These are phyloP conservation scores for Rhodeus uyekii DNA, from an alignment of 2,797 vertebrate species.

Conservation along the genomic window DNA sequence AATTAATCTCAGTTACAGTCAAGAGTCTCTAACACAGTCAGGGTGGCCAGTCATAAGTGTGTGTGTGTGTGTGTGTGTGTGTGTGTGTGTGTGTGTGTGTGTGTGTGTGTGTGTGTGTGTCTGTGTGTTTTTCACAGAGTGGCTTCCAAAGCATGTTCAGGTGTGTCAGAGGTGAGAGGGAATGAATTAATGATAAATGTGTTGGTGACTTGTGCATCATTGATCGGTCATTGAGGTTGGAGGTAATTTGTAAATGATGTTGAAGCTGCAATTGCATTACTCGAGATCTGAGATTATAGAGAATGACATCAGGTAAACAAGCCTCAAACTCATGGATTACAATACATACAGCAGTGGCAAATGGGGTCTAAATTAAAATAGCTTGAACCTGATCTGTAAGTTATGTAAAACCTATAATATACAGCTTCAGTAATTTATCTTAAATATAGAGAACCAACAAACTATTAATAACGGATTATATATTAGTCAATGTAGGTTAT, in stretches of 20 bases:
- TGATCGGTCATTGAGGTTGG: slow-evolving; percentile 32
- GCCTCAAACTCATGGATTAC: neutral
- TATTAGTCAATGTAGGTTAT: too few relatives aligned
- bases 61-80: slow-evolving; percentile 21
- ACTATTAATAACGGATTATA: too few relatives aligned
- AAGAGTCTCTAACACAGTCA: slow-evolving; percentile 36
- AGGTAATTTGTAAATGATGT: slow-evolving; percentile 21
- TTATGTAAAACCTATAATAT: too few relatives aligned
- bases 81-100: slow-evolving; percentile 34
- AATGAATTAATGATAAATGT: slow-evolving; percentile 32
- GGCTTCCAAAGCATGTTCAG: slow-evolving; percentile 33
- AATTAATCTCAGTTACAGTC: slow-evolving; percentile 71
- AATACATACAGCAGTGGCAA: neutral
- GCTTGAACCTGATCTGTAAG: neutral
- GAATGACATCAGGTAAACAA: slow-evolving; percentile 8
- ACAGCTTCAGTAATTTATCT: too few relatives aligned
- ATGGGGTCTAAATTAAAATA: neutral
- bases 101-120: slow-evolving; percentile 22
- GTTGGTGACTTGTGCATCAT: slow-evolving; percentile 15
- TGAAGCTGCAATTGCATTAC: slow-evolving; percentile 6
- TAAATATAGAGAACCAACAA: too few relatives aligned
- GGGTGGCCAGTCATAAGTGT: slow-evolving; percentile 31
- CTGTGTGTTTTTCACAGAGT: slow-evolving; percentile 15
- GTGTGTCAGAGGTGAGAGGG: slow-evolving; percentile 25
- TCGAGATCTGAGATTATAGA: neutral